A percentile compares a stretch with the other conserved stretches of the same genome.
These are phyloP conservation scores for Xenopus tropicalis DNA, from an alignment of 2,113 vertebrate species.

Conservation along the genomic window DNA sequence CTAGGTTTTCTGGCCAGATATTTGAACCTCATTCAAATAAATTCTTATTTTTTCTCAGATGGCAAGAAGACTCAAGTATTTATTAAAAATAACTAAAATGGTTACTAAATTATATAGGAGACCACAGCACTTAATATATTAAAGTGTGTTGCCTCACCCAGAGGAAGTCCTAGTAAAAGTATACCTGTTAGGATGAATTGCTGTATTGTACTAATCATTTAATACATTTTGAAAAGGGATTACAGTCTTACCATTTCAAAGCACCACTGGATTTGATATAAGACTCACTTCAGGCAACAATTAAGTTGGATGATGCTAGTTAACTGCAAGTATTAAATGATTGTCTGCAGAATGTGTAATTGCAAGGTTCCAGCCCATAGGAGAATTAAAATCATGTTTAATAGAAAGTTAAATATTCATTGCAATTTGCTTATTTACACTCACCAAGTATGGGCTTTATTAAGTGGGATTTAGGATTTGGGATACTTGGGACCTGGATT, in stretches of 20 bases:
- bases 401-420: slow-evolving; percentile 46
- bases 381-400: slow-evolving; percentile 51
- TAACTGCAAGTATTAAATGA: slow-evolving; percentile 55
- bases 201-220: slow-evolving; percentile 18
- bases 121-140: background rate
- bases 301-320: slow-evolving; percentile 57
- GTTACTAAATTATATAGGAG: slow-evolving; percentile 15
- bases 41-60: background rate
- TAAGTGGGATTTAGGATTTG: too few species aligned
- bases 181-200: slow-evolving; percentile 20
- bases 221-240: slow-evolving; percentile 15
- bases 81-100: too few species aligned
- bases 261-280: slow-evolving; percentile 46
- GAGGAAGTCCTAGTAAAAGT: slow-evolving; percentile 11
- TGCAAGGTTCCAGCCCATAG: slow-evolving; percentile 55
- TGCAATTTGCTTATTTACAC: background rate
- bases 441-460: background rate
- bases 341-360: slow-evolving; percentile 57
- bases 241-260: slow-evolving; percentile 13
- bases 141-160: background rate
- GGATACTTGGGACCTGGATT: too few species aligned
- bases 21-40: background rate
- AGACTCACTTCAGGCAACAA: slow-evolving; percentile 55
- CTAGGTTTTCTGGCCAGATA: too few species aligned
- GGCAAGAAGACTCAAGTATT: too few species aligned